Conservation (phyloP, 2,797 vertebrate genomes). For the Pangasius sanitwongsei region DNA sequence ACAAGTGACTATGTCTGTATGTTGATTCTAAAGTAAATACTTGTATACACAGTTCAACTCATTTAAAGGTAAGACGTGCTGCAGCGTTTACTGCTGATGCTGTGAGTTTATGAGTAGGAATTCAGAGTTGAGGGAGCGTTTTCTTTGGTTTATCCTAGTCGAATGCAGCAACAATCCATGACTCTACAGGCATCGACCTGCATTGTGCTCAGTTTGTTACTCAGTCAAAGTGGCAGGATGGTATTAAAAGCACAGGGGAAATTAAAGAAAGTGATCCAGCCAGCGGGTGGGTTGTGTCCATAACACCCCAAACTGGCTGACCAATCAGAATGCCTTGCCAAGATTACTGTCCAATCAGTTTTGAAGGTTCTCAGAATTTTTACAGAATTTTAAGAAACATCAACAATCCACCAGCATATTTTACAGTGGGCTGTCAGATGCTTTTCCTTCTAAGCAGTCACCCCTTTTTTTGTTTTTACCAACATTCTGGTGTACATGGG, state of each 20-base stretch:
- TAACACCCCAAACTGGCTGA: background rate
- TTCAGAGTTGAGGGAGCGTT: no score
- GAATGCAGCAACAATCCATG: no score
- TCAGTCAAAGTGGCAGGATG: background rate
- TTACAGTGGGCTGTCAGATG: background rate
- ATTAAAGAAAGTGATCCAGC: background rate
- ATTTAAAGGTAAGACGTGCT: no score
- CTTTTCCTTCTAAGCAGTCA: background rate
- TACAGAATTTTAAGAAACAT: background rate
- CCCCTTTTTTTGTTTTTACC: no score
- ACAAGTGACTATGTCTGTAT: background rate
- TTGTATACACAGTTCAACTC: no score
- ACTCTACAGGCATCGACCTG: no score
- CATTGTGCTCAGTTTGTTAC: background rate
- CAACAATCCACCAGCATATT: background rate
- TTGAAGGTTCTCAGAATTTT: background rate
- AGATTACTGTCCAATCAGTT: background rate
- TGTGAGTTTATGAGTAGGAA: no score
- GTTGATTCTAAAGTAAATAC: background rate
- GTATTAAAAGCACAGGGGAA: background rate
- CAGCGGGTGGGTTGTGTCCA: background rate
- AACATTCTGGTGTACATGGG: background rate
- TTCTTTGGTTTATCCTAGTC: no score
- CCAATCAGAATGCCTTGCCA: background rate
- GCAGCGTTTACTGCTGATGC: no score